These are phyloP conservation scores for Echinarachnius parma DNA, from an alignment of 53 echinoderm and acorn worm species.

Conservation along the genomic window DNA sequence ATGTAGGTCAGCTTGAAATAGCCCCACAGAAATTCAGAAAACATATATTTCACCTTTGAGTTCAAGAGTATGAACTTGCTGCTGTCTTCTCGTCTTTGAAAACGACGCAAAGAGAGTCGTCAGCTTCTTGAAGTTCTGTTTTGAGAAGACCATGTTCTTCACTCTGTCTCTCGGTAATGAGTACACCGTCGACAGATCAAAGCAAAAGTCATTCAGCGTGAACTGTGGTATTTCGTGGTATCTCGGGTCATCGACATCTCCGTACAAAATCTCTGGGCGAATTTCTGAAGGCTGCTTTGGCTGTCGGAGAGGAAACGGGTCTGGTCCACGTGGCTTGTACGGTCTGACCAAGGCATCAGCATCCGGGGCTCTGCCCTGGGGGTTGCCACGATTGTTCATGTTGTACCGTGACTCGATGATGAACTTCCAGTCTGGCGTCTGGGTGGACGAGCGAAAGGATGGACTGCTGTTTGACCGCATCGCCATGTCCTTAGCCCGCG, in stretches of 20 bases:
- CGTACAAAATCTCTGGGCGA: constrained; percentile 67
- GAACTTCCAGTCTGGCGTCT: constrained; percentile 62
- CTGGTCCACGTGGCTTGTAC: constrained; percentile 93
- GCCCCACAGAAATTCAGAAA: no score
- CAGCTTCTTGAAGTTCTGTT: constrained; percentile 95
- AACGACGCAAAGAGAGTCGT: constrained; percentile 95
- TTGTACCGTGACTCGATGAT: constrained; percentile 80
- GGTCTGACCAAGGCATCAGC: constrained; percentile 78
- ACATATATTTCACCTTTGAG: constrained; percentile 78
- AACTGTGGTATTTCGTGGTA: constrained; percentile 71
- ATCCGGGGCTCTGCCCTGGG: constrained; percentile 51
- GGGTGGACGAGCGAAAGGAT: constrained; percentile 5
- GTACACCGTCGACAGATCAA: constrained; percentile 49
- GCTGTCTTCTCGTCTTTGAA: constrained; percentile 59
- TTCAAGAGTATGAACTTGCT: constrained; percentile 65
- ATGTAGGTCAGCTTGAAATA: no score
- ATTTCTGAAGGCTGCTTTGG: constrained; percentile 73
- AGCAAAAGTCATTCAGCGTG: constrained; percentile 74
- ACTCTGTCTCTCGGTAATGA: constrained; percentile 51
- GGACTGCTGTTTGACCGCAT: constrained; percentile 17
- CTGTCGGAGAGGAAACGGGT: constrained; percentile 72
- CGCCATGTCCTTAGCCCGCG: constrained; percentile 49
- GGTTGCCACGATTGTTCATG: constrained; percentile 39
- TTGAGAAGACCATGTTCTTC: constrained; percentile 79
- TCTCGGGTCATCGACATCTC: constrained; percentile 65